Evolutionary conservation across 2,113 vertebrate species (phyloP).

Genomic region (Myocastor coypus): DNA sequence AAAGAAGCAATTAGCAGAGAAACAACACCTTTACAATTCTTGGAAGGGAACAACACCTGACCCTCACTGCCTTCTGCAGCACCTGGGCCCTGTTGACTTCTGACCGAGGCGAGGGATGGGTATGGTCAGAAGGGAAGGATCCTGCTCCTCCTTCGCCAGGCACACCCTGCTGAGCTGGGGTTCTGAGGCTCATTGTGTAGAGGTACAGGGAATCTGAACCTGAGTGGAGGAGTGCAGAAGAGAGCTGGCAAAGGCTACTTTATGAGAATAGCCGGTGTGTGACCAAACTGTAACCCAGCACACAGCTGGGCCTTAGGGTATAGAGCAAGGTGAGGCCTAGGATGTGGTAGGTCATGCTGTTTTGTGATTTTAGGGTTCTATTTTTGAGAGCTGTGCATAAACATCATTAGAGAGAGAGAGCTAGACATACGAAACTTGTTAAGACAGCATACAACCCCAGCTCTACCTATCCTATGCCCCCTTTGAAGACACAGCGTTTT

Average conservation of each 20-base stretch:
- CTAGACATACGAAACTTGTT: background rate
- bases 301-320: background rate
- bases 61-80: background rate
- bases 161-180: fast-evolving
- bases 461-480: fast-evolving
- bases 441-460: background rate
- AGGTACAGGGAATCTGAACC: background rate
- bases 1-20: background rate
- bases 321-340: no score
- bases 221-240: background rate
- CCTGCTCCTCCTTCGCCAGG: fast-evolving
- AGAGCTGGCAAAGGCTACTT: background rate
- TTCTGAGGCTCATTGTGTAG: background rate
- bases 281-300: background rate
- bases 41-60: no score
- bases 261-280: background rate
- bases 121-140: background rate
- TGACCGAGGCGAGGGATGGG: fast-evolving
- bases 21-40: fast-evolving
- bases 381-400: background rate
- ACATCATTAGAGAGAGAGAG: background rate
- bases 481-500: background rate
- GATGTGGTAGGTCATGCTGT: background rate
- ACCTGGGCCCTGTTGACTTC: fast-evolving
- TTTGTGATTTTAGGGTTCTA: background rate